Percentiles rank a stretch among this genome's conserved stretches.
Conservation (phyloP, 2,797 vertebrate species). For the Coccyzus lansbergi region DNA sequence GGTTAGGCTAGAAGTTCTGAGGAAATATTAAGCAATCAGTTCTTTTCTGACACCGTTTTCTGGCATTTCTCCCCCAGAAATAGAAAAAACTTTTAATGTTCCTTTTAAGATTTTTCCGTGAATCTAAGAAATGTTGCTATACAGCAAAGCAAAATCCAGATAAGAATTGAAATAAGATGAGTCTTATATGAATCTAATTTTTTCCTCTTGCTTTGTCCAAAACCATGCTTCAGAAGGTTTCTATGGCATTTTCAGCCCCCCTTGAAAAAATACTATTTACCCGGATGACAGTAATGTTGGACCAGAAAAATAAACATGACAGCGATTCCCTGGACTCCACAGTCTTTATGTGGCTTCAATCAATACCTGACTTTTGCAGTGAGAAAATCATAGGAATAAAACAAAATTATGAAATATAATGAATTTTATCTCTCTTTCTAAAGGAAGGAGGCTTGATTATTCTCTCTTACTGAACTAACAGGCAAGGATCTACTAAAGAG, state of each 20-base stretch:
- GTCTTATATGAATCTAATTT: not conserved
- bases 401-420: not conserved
- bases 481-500: not conserved
- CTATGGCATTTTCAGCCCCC: not conserved
- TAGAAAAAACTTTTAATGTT: not conserved
- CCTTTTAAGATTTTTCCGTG: not conserved
- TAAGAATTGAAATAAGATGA: not conserved
- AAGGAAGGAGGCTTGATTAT: not conserved
- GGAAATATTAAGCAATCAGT: not conserved
- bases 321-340: not conserved
- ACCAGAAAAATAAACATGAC: not conserved
- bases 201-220: not conserved
- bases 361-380: not conserved
- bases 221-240: not conserved
- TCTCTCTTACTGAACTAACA: not conserved
- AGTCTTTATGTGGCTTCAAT: not conserved
- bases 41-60: not conserved
- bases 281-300: not conserved
- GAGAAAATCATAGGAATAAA: not conserved
- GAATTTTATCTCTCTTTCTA: not conserved
- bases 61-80: not conserved
- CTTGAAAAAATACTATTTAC: not conserved
- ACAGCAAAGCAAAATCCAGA: not conserved
- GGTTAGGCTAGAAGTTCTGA: not conserved
- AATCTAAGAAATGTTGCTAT: not conserved